These are phyloP conservation scores for Trachelus iudaicus DNA, from an alignment of 2,888 invertebrate genomes.

Conservation along the genomic window DNA sequence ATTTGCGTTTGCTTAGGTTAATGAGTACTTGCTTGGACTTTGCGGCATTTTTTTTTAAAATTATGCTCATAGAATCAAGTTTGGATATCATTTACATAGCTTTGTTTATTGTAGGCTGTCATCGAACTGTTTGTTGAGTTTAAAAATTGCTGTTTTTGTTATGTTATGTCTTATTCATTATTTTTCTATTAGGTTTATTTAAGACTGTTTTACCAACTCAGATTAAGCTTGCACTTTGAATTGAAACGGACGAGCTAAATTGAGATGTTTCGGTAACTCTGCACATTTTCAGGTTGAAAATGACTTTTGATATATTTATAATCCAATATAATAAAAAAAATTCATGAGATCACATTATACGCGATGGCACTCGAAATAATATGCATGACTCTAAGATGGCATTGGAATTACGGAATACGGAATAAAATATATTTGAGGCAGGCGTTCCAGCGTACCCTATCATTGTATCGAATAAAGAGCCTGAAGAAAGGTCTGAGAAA, in stretches of 20 bases:
- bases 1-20: neutral
- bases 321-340: neutral
- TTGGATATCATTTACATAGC: neutral
- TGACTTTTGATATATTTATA: neutral
- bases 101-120: neutral
- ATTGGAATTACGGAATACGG: neutral
- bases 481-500: slow-evolving; percentile 59
- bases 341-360: neutral
- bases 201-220: neutral
- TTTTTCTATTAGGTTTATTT: neutral
- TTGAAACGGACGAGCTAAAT: neutral
- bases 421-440: neutral
- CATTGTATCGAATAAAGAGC: slow-evolving; percentile 31
- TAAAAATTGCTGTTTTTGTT: neutral
- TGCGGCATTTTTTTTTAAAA: neutral
- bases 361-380: neutral
- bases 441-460: slow-evolving; percentile 15
- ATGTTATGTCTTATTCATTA: neutral
- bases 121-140: neutral
- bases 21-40: neutral
- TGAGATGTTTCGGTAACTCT: neutral
- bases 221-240: neutral
- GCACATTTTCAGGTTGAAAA: neutral
- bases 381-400: neutral
- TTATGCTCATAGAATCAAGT: neutral